phyloP scores from a whole-genome alignment of 2,797 vertebrate genomes.

The Takifugu rubripes region DNA sequence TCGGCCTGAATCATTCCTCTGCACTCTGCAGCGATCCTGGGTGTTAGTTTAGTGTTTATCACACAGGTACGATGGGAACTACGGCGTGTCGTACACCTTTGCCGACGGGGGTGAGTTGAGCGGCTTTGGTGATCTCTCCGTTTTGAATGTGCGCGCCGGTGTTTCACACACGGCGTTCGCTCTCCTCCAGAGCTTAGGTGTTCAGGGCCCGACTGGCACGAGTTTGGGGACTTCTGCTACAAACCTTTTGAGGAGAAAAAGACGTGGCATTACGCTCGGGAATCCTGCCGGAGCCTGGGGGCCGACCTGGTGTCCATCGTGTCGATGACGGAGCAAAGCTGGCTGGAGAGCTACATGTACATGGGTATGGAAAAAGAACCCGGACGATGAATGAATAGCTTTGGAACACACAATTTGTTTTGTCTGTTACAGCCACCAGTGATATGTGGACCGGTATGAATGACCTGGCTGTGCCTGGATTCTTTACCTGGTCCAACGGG shows the following conservation, averaged over 20 bases:
- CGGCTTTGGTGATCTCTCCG: neutral
- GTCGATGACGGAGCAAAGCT: constrained; percentile 77
- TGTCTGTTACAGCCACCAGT: constrained; percentile 58
- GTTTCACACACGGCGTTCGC: neutral
- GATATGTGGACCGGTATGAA: constrained; percentile 78
- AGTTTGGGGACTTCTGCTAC: constrained; percentile 82
- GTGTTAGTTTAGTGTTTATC: constrained; percentile 1
- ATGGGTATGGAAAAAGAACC: constrained; percentile 52
- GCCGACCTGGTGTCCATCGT: constrained; percentile 75
- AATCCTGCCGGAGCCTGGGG: constrained; percentile 58
- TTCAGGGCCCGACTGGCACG: constrained; percentile 73
- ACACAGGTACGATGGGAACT: constrained; percentile 64
- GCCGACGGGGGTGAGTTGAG: constrained; percentile 73
- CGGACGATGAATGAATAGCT: neutral
- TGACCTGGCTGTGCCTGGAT: constrained; percentile 59
- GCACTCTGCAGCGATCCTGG: neutral
- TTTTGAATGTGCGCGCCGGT: neutral
- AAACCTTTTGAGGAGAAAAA: constrained; percentile 67
- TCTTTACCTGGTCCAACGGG: constrained; percentile 72
- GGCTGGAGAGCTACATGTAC: constrained; percentile 80
- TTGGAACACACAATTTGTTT: neutral
- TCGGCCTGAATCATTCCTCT: neutral
- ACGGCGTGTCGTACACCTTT: constrained; percentile 70
- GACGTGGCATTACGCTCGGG: constrained; percentile 66
- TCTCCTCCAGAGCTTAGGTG: constrained; percentile 72